Evolutionary conservation across 2,888 invertebrate species (phyloP), one percentile per base, ranked within the genome.

Genomic region (Trichopoda pennipes): DNA sequence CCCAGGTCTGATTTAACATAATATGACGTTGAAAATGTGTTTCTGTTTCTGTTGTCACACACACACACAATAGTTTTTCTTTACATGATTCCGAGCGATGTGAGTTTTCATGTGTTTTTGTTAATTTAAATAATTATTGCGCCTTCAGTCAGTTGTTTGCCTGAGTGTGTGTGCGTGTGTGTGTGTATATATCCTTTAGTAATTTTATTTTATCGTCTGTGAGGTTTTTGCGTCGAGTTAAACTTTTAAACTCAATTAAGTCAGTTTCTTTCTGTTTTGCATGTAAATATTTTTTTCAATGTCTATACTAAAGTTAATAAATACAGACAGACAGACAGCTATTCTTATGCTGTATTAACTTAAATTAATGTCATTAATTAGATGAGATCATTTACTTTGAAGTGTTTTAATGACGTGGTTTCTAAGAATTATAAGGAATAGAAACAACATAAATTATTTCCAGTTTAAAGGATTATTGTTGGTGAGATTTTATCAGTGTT

Each of bases 221-320:
- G 32, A 19, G n/a, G 19, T 42, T 21, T 51, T 73, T 44, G 10
- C 21, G 21, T 55, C 55, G 55, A 55, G 63, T 73, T 63, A 35
- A 12, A 63, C 53, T 44, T 63, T 42, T 17, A 73, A 73, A 42
- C 55, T 73, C 21, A 55, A 55, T 73, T 73, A 55, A 73, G 44
- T 63, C n/a, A 73, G n/a, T n/a, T 53, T 72, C 17, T 73, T 19
- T n/a, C n/a, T 55, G 19, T 9, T 44, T 42, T 21, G 38, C 16
- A 38, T 16, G 28, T 2, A 7, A 7, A 4, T 44, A 2, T 38
- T 14, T 28, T 42, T 49, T 38, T 7, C 32, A 0, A 35, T 17
- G 1, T 10, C 1, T 32, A 47, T 19, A 69, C n/a, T 44, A 2
- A 55, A 44, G n/a, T 44, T 16, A 7, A 44, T 44, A n/a, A 44